phyloP scores from a whole-genome alignment of 2,113 vertebrate species.

The Ceyx margarethae region DNA sequence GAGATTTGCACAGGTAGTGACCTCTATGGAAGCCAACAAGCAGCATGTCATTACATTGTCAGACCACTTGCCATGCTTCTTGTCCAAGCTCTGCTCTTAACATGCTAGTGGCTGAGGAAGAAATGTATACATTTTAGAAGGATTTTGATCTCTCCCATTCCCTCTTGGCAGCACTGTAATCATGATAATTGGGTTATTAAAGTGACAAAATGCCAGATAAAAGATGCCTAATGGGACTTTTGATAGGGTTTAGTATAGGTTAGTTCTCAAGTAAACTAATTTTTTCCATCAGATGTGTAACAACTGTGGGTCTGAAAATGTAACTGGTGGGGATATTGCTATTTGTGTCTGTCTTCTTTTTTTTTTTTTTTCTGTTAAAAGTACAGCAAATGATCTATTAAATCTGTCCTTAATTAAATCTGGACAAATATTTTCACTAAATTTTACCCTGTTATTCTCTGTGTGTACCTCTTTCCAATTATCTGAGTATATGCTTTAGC shows the following conservation, averaged over 20 bases:
- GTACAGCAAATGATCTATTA: background rate
- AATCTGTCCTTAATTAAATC: background rate
- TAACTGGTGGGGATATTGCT: background rate
- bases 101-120: background rate
- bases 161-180: conserved; percentile 31
- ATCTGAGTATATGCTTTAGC: background rate
- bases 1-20: background rate
- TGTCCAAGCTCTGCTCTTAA: background rate
- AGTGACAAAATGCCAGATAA: conserved; percentile 46
- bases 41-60: background rate
- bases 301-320: background rate
- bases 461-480: background rate
- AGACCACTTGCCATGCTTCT: background rate
- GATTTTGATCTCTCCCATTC: background rate
- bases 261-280: conserved; percentile 10
- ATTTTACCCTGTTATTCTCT: background rate
- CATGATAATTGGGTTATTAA: conserved; percentile 62
- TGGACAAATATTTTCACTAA: background rate
- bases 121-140: background rate
- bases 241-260: conserved; percentile 27
- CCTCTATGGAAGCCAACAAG: background rate
- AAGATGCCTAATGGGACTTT: conserved; percentile 40
- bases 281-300: background rate
- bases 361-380: background rate
- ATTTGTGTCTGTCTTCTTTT: background rate